Base-by-base conservation (phyloP, 2,113 vertebrate genomes). In the Coreoperca whiteheadi region DNA sequence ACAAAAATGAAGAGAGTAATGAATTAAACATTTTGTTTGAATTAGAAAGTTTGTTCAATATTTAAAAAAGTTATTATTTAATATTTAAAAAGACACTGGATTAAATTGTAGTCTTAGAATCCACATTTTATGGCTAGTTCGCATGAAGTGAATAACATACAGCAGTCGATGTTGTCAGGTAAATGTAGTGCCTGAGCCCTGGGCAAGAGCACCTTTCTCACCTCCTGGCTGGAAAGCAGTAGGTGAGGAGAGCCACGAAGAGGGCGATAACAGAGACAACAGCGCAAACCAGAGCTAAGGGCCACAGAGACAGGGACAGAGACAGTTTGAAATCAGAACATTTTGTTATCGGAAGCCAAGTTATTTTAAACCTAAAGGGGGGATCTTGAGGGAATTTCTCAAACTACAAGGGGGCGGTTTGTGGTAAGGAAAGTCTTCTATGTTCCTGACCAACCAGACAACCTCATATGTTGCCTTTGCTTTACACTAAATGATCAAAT, bases 301-400 rank as follows among this genome's bases (percentile, higher is more conserved):
- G 87, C 83, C 88, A 87, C 79, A 72, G 21, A 83, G 89, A 88
- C 84, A 84, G 43, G 68, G 72, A 71, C 82, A n/a, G n/a, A n/a
- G n/a, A n/a, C 63, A 82, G 82, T 89, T 89, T 91, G 82, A 89
- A 90, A 77, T 74, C 30, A 28, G 76, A 88, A 81, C 60, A 75
- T 87, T 72, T 83, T 86, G 34, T 75, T 88, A 84, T 83, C 81
- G 23, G 83, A 83, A 86, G 83, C 85, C 87, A 89, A 89, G 90
- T 80, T 91, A 84, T 93, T 88, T 93, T 85, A 85, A 84, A 84
- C 77, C 74, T 80, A 66, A 77, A 72, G 63, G 51, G 14, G 61
- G 16, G 63, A 34, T 86, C 67, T 74, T 64, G 67, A 80, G 50
- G 75, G 54, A 89, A 72, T 15, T 39, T 72, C 50, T 79, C 76